Base-by-base conservation (phyloP, 2,888 invertebrate species). In the Seira sanloemensis region DNA sequence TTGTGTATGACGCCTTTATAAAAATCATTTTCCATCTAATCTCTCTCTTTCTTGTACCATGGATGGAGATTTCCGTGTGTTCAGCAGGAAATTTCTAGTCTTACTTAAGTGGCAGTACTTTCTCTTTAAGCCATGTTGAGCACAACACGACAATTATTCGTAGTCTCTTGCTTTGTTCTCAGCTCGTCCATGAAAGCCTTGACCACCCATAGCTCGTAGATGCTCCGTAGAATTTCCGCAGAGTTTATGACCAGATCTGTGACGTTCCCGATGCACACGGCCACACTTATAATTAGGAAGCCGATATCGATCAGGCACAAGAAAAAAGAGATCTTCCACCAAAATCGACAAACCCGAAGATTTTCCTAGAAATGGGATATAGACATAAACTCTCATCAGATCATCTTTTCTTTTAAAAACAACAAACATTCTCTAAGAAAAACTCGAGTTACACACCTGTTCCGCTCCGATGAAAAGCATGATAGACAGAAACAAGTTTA, bases 181-280 rank as follows among this genome's bases (percentile, higher is more conserved):
- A 85, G 58, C 67, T 85, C 81, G 26, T 25, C 71, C 66, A 82
- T 85, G 69, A 85, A 85, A 12, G 85, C 85, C 67, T 54, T 78
- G 21, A 85, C 85, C 23, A 85, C 85, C 85, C 85, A 85, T 19
- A 85, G 65, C 25, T 85, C 85, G 19, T 85, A 85, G 16, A 85
- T 25, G 21, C 78, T 77, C 1, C 81, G 67, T n/a, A 85, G 26
- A 46, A 81, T 81, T 68, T 78, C 85, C 9, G 76, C 62, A 27
- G 74, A 62, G 27, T 78, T 85, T 58, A 85, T 82, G 67, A 85
- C 78, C 65, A 82, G 18, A 27, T 85, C 85, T 2, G 81, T 78
- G n/a, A 85, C 74, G 18, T 73, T 73, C 2, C 81, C 78, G 37
- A 12, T 68, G 18, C 78, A 81, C 2, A 78, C 27, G n/a, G 37